Base-by-base conservation (phyloP, 1,140 invertebrate genomes). In the Neodiprion pinetum region DNA sequence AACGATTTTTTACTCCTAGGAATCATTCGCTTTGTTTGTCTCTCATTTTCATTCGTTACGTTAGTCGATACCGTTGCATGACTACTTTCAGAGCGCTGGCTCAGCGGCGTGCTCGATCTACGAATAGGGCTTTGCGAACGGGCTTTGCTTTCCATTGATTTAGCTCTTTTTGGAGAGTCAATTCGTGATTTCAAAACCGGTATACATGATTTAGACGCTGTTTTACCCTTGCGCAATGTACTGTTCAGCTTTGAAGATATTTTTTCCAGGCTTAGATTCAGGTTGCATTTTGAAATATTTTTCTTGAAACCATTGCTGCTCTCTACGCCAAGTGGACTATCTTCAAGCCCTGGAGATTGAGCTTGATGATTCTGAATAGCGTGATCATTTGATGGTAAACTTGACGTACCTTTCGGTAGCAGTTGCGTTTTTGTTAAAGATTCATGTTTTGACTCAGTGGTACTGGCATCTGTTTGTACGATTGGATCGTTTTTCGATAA, bases 201-300 rank as follows among this genome's bases (percentile, higher is more conserved):
- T 75, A 84, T 85, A 21, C 77, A 81, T 21, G 83, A 86, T 72
- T 75, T 85, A 8, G 78, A 80, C 8, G 23, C 12, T 40, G 68
- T 70, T 28, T 40, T 17, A 12, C 14, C 28, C 68, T 40, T 40
- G 28, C 28, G 28, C 28, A 40, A 40, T 40, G 28, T 40, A 40
- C 28, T 1, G n/a, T 17, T 61, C 11, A 7, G 9, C 9, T 61
- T 61, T 61, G 7, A 9, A 61, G 11, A 14, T 9, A 61, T 8
- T 7, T 68, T 67, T 23, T 75, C 70, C 70, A 67, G 48, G 9
- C 65, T 71, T 40, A 71, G n/a, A 28, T 72, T 65, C 53, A 47
- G 47, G n/a, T 8, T 21, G 9, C 70, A n/a, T 28, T 71, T 67
- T 48, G 21, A 40, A 71, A 17, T 48, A 49, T 71, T 17, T 47